Base-by-base conservation (phyloP, 2,888 invertebrate species). In the Hyposoter dolosus region DNA sequence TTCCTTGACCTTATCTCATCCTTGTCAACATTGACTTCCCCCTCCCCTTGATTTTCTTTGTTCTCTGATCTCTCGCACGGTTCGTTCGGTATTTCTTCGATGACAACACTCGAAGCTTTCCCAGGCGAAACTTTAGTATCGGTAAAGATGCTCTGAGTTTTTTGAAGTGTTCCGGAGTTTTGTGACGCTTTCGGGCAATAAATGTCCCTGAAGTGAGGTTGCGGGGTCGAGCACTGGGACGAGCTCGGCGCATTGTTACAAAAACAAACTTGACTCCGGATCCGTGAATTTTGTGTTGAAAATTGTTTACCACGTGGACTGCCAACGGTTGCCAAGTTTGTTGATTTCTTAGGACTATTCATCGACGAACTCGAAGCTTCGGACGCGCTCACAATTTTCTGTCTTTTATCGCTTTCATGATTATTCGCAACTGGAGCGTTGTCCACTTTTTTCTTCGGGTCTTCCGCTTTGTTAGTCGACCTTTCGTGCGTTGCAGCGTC, bases 231-330 rank as follows among this genome's bases (percentile, higher is more conserved):
- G 78, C 88, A 87, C 50, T 88, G 83, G 10, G 92, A 92, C 7
- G 91, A 85, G 9, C 91, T 88, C 17, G 92, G 91, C 10, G 90
- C 91, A 78, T 89, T 88, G 69, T 92, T 88, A 83, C 92, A 92
- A 50, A 89, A 90, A 78, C 92, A 92, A 80, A 92, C 83, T 68
- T 83, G 76, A 1, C 56, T 86, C 10, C 75, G 60, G 28, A 72
- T 78, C 79, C 74, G 50, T 10, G 77, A 80, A 47, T 50, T 47
- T 19, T 12, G 35, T 23, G 28, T 53, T 32, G 35, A 23, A 19
- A n/a, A 28, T 66, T 12, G 0, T 15, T 47, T 15, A 9, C 32
- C 28, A 15, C 28, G 28, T 6, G 28, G 15, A 15, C 6, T 15
- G 15, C 28, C 7, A 15, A 1, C 17, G 12, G 32, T 12, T 40